Conservation (phyloP, 2,797 vertebrate species). For the Etheostoma perlongum region DNA sequence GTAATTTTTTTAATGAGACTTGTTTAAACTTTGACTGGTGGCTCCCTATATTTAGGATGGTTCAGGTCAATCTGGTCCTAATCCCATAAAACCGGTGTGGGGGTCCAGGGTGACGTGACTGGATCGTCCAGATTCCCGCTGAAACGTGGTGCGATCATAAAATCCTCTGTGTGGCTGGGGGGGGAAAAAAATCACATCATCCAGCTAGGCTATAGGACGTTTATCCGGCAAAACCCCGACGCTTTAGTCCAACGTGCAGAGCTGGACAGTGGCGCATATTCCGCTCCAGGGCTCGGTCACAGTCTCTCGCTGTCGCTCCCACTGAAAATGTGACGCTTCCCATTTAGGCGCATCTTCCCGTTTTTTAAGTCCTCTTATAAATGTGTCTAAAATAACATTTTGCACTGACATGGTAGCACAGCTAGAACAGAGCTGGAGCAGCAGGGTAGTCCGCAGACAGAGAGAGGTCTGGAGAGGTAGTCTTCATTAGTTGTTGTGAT, state of each 20-base stretch:
- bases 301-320: slow-evolving; percentile 59
- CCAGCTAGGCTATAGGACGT: slow-evolving; percentile 41
- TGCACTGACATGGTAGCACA: slow-evolving; percentile 51
- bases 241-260: slow-evolving; percentile 44
- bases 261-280: slow-evolving; percentile 64
- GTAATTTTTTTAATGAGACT: slow-evolving; percentile 29
- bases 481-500: slow-evolving; percentile 67
- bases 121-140: slow-evolving; percentile 59
- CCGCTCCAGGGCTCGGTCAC: slow-evolving; percentile 63
- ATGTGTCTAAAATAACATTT: slow-evolving; percentile 54
- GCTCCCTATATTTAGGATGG: slow-evolving; percentile 17
- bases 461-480: slow-evolving; percentile 44
- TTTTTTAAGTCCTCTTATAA: slow-evolving; percentile 45
- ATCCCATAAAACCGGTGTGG: slow-evolving; percentile 45
- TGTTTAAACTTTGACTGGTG: slow-evolving; percentile 68
- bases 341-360: slow-evolving; percentile 64
- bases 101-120: slow-evolving; percentile 58
- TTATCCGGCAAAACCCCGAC: slow-evolving; percentile 50
- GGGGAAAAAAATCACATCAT: slow-evolving; percentile 32
- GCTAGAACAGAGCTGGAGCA: slow-evolving; percentile 32
- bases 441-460: slow-evolving; percentile 23
- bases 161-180: slow-evolving; percentile 50
- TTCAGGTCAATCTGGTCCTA: slow-evolving; percentile 48
- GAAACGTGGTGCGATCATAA: slow-evolving; percentile 56
- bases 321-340: slow-evolving; percentile 74